These are phyloP conservation scores for Rousettus madagascariensis DNA, from an alignment of 2,797 vertebrate genomes.

Conservation along the genomic window DNA sequence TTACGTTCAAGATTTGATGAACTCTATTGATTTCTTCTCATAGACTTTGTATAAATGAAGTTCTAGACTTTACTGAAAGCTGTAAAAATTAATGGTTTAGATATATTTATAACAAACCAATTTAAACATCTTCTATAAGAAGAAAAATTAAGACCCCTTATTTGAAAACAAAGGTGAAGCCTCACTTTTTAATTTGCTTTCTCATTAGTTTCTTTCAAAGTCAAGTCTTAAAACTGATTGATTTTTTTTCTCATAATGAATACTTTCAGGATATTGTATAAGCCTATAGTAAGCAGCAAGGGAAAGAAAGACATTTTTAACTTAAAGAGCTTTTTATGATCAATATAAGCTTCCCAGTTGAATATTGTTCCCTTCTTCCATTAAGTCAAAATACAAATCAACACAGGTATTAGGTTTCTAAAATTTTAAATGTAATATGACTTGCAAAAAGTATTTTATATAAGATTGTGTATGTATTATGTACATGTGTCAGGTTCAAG, in stretches of 20 bases:
- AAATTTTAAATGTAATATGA: slow-evolving; percentile 74
- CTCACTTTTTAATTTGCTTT: background rate
- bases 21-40: slow-evolving; percentile 82
- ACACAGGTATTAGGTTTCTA: slow-evolving; percentile 49
- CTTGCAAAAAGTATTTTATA: slow-evolving; percentile 66
- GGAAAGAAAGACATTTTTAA: slow-evolving; percentile 64
- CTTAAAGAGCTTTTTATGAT: slow-evolving; percentile 52
- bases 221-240: slow-evolving; percentile 51
- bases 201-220: background rate
- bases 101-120: slow-evolving; percentile 80
- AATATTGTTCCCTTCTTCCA: slow-evolving; percentile 47
- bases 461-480: slow-evolving; percentile 71
- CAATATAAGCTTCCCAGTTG: slow-evolving; percentile 56
- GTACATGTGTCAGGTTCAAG: slow-evolving; percentile 76
- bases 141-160: slow-evolving; percentile 48
- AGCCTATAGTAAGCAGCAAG: background rate
- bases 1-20: slow-evolving; percentile 94
- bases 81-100: background rate
- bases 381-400: slow-evolving; percentile 33
- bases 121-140: slow-evolving; percentile 70
- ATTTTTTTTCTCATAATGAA: slow-evolving; percentile 52
- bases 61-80: slow-evolving; percentile 60
- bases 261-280: background rate
- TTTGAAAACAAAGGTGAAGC: background rate
- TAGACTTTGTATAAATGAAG: slow-evolving; percentile 75